phyloP scores from a whole-genome alignment of 2,797 vertebrate species.

The Hoplostethus atlanticus region DNA sequence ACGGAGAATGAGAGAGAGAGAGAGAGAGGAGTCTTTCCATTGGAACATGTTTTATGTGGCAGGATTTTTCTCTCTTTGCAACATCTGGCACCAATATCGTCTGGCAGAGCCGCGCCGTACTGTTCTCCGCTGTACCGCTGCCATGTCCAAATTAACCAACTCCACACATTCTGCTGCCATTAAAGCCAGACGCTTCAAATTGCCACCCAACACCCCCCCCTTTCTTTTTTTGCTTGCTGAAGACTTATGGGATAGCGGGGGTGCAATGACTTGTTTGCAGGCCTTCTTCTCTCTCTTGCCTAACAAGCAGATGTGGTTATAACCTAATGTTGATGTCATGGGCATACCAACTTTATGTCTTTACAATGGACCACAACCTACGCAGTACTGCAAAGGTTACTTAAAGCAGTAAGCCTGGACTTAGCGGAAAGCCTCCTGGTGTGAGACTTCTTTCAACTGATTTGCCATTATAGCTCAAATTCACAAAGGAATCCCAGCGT shows the following conservation, averaged over 20 bases:
- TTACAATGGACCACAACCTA: slow-evolving; percentile 15
- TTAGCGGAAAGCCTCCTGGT: not conserved
- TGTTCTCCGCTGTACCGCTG: slow-evolving; percentile 86
- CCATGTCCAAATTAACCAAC: slow-evolving; percentile 88
- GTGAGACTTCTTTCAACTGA: slow-evolving; percentile 6
- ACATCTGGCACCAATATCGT: slow-evolving; percentile 91
- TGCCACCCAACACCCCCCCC: slow-evolving; percentile 30
- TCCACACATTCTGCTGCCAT: slow-evolving; percentile 84
- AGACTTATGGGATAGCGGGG: slow-evolving; percentile 71
- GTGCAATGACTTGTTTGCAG: slow-evolving; percentile 67
- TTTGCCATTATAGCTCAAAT: slow-evolving; percentile 1
- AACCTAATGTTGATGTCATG: slow-evolving; percentile 61
- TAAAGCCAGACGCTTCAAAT: slow-evolving; percentile 80
- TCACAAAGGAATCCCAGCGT: not conserved
- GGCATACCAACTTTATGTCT: slow-evolving; percentile 37
- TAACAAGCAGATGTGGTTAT: slow-evolving; percentile 73
- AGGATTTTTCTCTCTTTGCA: slow-evolving; percentile 81
- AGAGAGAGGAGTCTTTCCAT: slow-evolving; percentile 73
- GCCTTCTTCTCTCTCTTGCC: slow-evolving; percentile 55
- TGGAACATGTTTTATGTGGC: slow-evolving; percentile 86
- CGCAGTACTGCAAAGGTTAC: slow-evolving; percentile 3
- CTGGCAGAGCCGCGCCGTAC: slow-evolving; percentile 79
- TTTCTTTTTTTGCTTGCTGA: slow-evolving; percentile 46
- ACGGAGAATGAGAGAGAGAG: slow-evolving; percentile 23
- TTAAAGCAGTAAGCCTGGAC: slow-evolving; percentile 2